Conservation (phyloP, 2,797 vertebrate genomes). For the Halcyon chelicuti region DNA sequence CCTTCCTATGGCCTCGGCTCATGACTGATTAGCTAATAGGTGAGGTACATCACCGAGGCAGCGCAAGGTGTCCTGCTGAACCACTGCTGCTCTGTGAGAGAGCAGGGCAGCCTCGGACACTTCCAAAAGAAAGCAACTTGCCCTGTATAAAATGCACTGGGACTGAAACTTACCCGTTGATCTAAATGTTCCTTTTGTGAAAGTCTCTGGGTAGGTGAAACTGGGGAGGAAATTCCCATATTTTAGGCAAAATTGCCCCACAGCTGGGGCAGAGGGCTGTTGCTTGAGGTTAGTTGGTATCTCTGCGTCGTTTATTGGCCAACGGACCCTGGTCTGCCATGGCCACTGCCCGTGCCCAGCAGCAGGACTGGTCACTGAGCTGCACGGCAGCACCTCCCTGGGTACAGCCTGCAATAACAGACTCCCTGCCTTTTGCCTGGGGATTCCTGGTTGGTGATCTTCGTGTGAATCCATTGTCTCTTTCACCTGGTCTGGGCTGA, state of each 20-base stretch:
- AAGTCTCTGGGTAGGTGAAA: neutral
- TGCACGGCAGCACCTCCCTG: neutral
- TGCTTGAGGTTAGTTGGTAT: neutral
- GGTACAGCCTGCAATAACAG: neutral
- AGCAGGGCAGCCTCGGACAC: neutral
- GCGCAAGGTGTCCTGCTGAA: fast-evolving
- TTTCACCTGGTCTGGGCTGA: neutral
- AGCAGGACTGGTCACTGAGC: neutral
- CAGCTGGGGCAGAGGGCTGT: neutral
- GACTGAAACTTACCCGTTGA: neutral
- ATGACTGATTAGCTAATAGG: neutral
- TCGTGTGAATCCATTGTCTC: neutral
- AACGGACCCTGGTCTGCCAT: neutral
- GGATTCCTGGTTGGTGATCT: neutral
- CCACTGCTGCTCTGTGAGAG: neutral
- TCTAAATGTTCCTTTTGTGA: neutral
- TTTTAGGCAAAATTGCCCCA: neutral
- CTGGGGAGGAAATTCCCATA: neutral
- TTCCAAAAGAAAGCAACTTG: neutral
- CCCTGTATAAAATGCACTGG: neutral
- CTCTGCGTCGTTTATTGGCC: neutral
- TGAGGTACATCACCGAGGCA: neutral
- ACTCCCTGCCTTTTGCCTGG: neutral
- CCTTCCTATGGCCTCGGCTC: neutral
- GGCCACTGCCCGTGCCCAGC: fast-evolving